These are phyloP conservation scores for Theocolax elegans DNA, from an alignment of 1,140 invertebrate genomes.

Conservation along the genomic window DNA sequence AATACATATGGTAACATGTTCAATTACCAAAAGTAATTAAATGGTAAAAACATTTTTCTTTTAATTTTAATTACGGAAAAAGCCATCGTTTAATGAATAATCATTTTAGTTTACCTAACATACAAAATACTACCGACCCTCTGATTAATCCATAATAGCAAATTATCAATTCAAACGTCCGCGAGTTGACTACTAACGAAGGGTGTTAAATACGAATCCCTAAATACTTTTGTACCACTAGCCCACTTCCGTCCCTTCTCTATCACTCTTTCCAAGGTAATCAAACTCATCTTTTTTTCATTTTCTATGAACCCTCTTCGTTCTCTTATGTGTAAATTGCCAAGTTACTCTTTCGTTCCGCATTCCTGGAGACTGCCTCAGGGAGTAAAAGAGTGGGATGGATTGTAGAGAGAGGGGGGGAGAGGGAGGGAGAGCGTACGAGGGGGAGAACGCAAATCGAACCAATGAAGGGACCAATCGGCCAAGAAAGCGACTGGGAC, in stretches of 20 bases:
- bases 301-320: background rate
- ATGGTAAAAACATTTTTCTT: no score
- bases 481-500: background rate
- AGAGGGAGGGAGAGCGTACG: background rate
- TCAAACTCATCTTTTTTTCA: background rate
- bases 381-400: no score
- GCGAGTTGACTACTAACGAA: background rate
- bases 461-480: slow-evolving; percentile 15
- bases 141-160: slow-evolving; percentile 8
- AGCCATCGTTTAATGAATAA: no score
- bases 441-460: background rate
- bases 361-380: no score
- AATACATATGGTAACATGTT: no score
- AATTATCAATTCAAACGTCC: slow-evolving; percentile 19
- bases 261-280: slow-evolving; percentile 1
- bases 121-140: no score
- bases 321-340: no score
- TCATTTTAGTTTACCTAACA: no score
- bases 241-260: slow-evolving; percentile 5
- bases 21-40: no score
- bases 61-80: no score
- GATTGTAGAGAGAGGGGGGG: no score
- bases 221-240: slow-evolving; percentile 25
- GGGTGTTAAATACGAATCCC: background rate
- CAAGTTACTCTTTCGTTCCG: no score